These are phyloP conservation scores for Gymnocheta viridis DNA, from an alignment of 2,888 invertebrate genomes.

Conservation along the genomic window DNA sequence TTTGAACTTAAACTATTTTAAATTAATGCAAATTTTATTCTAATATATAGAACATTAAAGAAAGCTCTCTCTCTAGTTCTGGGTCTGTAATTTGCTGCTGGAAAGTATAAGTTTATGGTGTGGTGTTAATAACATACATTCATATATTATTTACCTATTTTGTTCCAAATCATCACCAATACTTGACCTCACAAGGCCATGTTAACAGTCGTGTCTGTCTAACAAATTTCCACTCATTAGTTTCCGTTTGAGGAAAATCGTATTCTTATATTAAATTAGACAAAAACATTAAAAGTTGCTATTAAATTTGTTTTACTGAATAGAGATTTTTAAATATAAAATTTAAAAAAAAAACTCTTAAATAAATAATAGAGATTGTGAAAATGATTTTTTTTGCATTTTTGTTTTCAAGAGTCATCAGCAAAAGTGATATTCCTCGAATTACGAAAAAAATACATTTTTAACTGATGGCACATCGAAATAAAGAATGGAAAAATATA, in stretches of 20 bases:
- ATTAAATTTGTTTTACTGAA: slow-evolving; percentile 2
- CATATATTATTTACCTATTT: neutral
- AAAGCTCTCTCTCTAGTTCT: too few relatives aligned
- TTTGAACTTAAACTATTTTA: too few relatives aligned
- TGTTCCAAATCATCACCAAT: neutral
- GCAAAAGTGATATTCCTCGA: slow-evolving; percentile 49
- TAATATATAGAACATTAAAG: too few relatives aligned
- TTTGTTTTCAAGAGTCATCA: slow-evolving; percentile 44
- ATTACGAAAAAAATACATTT: slow-evolving; percentile 27
- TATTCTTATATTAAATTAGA: slow-evolving; percentile 4
- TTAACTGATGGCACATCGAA: slow-evolving; percentile 43
- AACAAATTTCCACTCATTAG: neutral
- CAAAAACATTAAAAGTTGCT: slow-evolving; percentile 1
- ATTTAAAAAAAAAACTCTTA: neutral
- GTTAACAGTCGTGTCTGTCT: neutral
- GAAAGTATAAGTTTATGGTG: too few relatives aligned
- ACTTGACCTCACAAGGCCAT: slow-evolving; percentile 21
- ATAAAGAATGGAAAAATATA: slow-evolving; percentile 12
- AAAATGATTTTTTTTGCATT: neutral
- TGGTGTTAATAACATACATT: too few relatives aligned
- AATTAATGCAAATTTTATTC: too few relatives aligned
- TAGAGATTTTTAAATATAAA: neutral
- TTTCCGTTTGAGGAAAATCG: neutral
- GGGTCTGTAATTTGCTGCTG: too few relatives aligned
- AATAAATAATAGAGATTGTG: slow-evolving; percentile 5